Evolutionary conservation across 2,888 invertebrate species (phyloP), one percentile per base, ranked within the genome.

Genomic region (Mesodorylaimus sp.): DNA sequence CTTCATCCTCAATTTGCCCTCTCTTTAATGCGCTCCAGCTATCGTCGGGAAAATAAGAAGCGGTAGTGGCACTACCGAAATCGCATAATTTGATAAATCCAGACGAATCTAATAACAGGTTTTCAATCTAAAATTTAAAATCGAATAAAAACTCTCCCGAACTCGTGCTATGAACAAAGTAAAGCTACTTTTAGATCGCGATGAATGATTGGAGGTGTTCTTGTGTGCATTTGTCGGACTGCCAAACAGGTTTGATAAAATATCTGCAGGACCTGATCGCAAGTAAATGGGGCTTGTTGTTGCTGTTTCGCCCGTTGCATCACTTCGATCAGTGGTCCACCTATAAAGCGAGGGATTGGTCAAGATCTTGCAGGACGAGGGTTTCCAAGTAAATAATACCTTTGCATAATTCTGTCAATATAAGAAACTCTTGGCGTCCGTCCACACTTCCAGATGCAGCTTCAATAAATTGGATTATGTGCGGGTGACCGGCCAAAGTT

Each of bases 41-140:
- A 25, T 80, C 76, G 68, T 88, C 85, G 10, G 91, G 91, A 47
- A 77, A 67, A 66, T 79, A 81, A 10, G 65, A 58, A 63, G 85
- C 81, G 16, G 79, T 80, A 16, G 89, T 88, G 1, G 89, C 82
- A 56, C 91, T 91, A 26, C 95, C 95, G 73, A 95, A 95, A 73
- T 95, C 95, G 73, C 95, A 97, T 55, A 95, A 73, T 69, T 93
- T 95, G 45, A 95, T 78, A 61, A 70, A 73, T 63, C 86, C 86
- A 70, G 85, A 81, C 60, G 75, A 75, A 54, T 84, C 81, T 59
- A 95, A 76, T 54, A 97, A 72, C 63, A 95, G 79, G 71, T 95
- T 95, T 74, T 95, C 95, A 57, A 85, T 76, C 62, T 63, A 37
- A 51, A 47, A 24, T 25, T 24, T 5, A 24, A 32, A n/a, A n/a